Evolutionary conservation across 2,113 vertebrate genomes (phyloP), one percentile per base, ranked within the genome.

Genomic region (Diphyllodes magnificus): DNA sequence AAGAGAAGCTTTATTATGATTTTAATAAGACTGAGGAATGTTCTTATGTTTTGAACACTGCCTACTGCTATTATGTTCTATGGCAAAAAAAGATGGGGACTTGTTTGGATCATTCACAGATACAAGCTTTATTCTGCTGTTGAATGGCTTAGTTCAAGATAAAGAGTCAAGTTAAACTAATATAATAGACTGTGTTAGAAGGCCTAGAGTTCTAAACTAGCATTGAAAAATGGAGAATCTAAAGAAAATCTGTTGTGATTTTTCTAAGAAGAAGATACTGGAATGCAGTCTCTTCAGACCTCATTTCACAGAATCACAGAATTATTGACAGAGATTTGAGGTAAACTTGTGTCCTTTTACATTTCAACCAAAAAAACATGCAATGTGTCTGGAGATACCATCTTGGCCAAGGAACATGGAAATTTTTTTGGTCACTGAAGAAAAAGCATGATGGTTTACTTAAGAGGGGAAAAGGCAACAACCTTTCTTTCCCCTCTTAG

Each of bases 381-480:
- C 83, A 24, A 2, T 79, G 39, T 90, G 65, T 88, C 40, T 86
- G 59, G 61, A 73, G 56, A 82, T 77, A 84, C 44, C 44, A 8
- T 8, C 5, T 90, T 82, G 63, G 44, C 79, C 86, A 79, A 85
- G 80, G 86, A 88, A 66, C 72, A 69, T 6, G 9, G 37, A 82
- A 85, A 78, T 84, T 96, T 92, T 59, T 94, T 93, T 69, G 63
- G 68, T 92, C 92, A 77, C 39, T 86, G 49, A 86, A 82, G 42
- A 56, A 91, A 93, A 93, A 96, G 49, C 22, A 7, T 8, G 9
- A 22, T 80, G 72, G 49, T 84, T 63, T 72, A 47, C 13, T 79
- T 81, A 40, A 72, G 80, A 44, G 42, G 37, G 28, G 33, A 65
- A 82, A 81, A 47, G 66, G 70, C 86, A 90, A 15, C 24, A 96